Percentiles rank a stretch among this genome's conserved stretches.
Evolutionary conservation across 2,113 vertebrate genomes (phyloP).

Genomic region (Stercorarius parasiticus): DNA sequence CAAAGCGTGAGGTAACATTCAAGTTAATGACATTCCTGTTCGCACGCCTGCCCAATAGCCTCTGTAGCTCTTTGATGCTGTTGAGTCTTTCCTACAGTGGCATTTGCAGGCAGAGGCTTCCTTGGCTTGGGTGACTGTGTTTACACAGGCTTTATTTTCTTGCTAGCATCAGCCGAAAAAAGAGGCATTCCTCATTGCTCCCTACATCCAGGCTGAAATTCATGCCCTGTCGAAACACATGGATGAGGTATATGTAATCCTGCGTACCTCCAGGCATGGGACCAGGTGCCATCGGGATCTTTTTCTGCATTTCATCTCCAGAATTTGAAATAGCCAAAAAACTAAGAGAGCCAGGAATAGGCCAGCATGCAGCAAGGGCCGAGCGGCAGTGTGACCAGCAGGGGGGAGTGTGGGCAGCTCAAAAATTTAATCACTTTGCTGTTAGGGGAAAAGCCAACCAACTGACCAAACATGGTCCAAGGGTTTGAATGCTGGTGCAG

Average conservation of each 20-base stretch:
- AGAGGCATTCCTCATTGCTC: not conserved
- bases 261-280: rapidly evolving
- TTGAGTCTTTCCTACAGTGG: not conserved
- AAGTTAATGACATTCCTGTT: constrained; percentile 1
- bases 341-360: rapidly evolving
- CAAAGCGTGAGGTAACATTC: not conserved
- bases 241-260: not conserved
- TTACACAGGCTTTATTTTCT: not conserved
- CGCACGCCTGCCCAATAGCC: not conserved
- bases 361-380: not conserved
- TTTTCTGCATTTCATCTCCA: not conserved
- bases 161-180: not conserved
- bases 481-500: not conserved
- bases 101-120: not conserved
- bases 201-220: not conserved
- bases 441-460: not conserved
- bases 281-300: not conserved
- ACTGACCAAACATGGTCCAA: rapidly evolving
- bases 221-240: not conserved
- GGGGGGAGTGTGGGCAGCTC: constrained; percentile 39
- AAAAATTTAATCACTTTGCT: rapidly evolving
- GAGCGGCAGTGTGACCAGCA: not conserved
- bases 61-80: not conserved
- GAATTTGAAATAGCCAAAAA: not conserved
- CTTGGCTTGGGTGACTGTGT: not conserved